phyloP scores from a whole-genome alignment of 2,888 invertebrate genomes.

The Scaptomyza parva region DNA sequence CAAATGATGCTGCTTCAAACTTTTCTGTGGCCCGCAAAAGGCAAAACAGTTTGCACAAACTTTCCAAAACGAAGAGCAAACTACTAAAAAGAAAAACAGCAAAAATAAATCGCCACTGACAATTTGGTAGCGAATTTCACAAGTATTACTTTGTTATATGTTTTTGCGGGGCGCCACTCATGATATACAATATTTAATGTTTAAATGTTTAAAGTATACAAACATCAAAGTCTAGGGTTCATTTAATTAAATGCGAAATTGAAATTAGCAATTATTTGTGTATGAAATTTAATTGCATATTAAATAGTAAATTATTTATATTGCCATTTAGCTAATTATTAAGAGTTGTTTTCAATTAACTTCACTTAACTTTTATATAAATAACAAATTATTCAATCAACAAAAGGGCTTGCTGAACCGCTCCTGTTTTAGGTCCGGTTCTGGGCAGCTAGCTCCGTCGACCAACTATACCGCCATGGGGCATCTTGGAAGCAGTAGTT shows the following conservation, averaged over 20 bases:
- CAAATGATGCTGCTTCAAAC: conserved; percentile 77
- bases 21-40: conserved; percentile 68
- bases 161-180: not conserved
- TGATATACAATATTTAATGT: not conserved
- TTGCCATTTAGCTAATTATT: not conserved
- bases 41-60: conserved; percentile 77
- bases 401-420: conserved; percentile 37
- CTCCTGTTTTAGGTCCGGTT: conserved; percentile 33
- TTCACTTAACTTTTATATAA: not conserved
- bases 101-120: conserved; percentile 41
- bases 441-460: conserved; percentile 4
- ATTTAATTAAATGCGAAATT: not conserved
- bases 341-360: not conserved
- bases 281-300: not conserved
- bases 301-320: not conserved
- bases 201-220: not conserved
- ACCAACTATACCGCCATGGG: conserved; percentile 21
- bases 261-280: not conserved
- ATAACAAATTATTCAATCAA: too few relatives aligned
- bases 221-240: not conserved
- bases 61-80: conserved; percentile 51
- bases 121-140: conserved; percentile 3
- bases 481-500: conserved; percentile 39
- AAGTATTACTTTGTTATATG: fast-evolving
- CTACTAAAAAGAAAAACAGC: conserved; percentile 14